A percentile compares a stretch with the other conserved stretches of the same genome.
phyloP scores from a whole-genome alignment of 1,140 invertebrate species.

The Drosophila ironensis region DNA sequence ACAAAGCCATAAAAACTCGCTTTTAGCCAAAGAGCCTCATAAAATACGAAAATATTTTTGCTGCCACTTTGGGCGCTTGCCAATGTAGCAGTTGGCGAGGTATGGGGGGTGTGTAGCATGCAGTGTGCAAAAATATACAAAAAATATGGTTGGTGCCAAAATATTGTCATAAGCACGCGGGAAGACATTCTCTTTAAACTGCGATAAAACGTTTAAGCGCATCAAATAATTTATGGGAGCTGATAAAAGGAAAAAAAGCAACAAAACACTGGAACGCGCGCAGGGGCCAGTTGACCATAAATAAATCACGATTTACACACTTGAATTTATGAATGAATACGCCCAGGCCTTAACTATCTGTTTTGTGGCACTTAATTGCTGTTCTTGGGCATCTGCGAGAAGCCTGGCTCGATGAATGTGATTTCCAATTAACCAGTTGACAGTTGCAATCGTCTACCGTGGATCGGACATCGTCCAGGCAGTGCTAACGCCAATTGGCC shows the following conservation, averaged over 20 bases:
- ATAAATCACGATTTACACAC: slow-evolving; percentile 37
- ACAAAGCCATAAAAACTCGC: slow-evolving; percentile 53
- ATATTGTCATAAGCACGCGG: slow-evolving; percentile 66
- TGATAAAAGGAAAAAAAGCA: slow-evolving; percentile 48
- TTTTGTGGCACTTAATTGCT: slow-evolving; percentile 23
- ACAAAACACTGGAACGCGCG: too few relatives aligned
- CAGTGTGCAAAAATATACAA: too few relatives aligned
- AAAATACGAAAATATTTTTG: slow-evolving; percentile 38
- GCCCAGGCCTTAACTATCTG: slow-evolving; percentile 5
- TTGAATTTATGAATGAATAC: slow-evolving; percentile 41
- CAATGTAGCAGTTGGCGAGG: too few relatives aligned
- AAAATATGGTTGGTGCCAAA: slow-evolving; percentile 63
- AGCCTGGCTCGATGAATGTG: slow-evolving; percentile 31
- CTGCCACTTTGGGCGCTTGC: slow-evolving; percentile 55
- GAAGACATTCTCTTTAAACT: slow-evolving; percentile 58
- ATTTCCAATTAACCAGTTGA: slow-evolving; percentile 50
- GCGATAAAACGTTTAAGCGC: slow-evolving; percentile 77
- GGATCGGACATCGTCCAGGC: slow-evolving; percentile 38
- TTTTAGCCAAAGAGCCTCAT: slow-evolving; percentile 42
- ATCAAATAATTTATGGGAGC: slow-evolving; percentile 66
- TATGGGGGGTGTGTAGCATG: background rate
- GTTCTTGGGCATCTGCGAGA: background rate
- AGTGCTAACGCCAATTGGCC: slow-evolving; percentile 53
- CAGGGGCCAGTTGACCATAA: slow-evolving; percentile 22
- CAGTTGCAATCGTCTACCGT: slow-evolving; percentile 43